Evolutionary conservation across 2,113 vertebrate genomes (phyloP).

Genomic region (Copsychus sechellarum): DNA sequence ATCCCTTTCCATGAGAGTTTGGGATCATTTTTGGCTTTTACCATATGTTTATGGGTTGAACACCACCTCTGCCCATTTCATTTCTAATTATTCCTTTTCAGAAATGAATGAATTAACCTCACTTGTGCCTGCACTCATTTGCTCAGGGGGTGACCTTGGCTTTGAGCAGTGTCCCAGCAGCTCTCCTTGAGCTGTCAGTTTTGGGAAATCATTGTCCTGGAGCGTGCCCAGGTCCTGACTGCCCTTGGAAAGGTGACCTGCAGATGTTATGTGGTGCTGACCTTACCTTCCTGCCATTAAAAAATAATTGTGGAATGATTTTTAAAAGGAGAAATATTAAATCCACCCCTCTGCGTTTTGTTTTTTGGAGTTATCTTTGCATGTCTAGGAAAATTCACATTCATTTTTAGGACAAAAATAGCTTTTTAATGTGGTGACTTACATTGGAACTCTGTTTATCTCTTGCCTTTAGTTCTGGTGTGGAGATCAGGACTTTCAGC

Average conservation of each 20-base stretch:
- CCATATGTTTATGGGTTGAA: background rate
- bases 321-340: background rate
- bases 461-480: background rate
- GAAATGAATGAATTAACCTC: background rate
- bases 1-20: background rate
- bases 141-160: background rate
- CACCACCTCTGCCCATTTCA: background rate
- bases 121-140: background rate
- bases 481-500: background rate
- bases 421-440: background rate
- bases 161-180: background rate
- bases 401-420: background rate
- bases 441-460: background rate
- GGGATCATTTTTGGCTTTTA: background rate
- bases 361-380: background rate
- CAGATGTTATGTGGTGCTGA: background rate
- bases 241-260: background rate
- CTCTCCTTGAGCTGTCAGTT: background rate
- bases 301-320: background rate
- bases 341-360: background rate
- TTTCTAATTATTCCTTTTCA: background rate
- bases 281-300: background rate
- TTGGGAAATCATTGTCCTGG: background rate
- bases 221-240: background rate
- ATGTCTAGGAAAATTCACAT: background rate